Conservation (phyloP, 2,113 vertebrate species). For the Salvelinus namaycush region DNA sequence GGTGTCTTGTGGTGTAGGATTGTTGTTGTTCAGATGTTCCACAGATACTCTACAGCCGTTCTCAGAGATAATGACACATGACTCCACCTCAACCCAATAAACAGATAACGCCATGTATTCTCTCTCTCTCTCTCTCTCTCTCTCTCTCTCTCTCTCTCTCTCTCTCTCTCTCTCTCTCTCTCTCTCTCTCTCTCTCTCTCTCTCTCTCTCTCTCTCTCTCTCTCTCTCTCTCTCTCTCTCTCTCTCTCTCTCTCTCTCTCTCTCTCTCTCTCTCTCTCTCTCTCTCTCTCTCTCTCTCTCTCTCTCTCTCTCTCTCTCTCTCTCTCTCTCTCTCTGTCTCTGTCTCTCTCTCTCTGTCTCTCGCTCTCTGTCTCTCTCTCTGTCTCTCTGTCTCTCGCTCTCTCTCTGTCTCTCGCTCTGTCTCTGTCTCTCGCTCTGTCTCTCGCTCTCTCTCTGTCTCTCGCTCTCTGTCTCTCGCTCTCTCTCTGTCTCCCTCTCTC, state of each 20-base stretch:
- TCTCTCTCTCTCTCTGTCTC: too few species aligned
- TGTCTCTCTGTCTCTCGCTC: neutral
- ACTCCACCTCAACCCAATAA: neutral
- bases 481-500: neutral
- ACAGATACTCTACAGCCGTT: neutral
- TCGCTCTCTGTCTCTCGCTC: constrained; percentile 21
- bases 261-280: too few species aligned
- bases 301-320: too few species aligned
- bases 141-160: too few species aligned
- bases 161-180: too few species aligned
- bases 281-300: too few species aligned
- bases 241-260: too few species aligned
- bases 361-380: constrained; percentile 29
- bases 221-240: too few species aligned
- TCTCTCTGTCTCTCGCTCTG: constrained; percentile 23
- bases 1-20: neutral
- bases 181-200: too few species aligned
- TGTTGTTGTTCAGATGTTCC: neutral
- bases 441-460: neutral
- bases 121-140: too few species aligned
- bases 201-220: too few species aligned
- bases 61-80: neutral
- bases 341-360: neutral
- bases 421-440: constrained; percentile 2
- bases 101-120: neutral